A percentile compares a stretch with the other conserved stretches of the same genome.
phyloP scores from a whole-genome alignment of 2,113 vertebrate species.

The Anarrhichthys ocellatus region DNA sequence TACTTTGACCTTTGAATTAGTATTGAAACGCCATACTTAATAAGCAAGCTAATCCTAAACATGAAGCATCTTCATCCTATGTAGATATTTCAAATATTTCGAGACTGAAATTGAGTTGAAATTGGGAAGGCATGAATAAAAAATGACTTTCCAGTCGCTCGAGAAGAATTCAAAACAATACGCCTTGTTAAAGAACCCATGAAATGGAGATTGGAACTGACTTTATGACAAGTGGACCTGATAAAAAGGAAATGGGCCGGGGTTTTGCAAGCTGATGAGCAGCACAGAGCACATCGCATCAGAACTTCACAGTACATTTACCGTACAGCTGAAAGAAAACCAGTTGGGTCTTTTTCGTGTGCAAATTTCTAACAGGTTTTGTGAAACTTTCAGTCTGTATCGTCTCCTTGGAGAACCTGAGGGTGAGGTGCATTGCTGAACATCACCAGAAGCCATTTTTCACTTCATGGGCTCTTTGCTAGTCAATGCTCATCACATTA shows the following conservation, averaged over 20 bases:
- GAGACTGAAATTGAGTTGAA: constrained; percentile 42
- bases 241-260: constrained; percentile 55
- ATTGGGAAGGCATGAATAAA: constrained; percentile 39
- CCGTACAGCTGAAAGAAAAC: constrained; percentile 20
- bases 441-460: constrained; percentile 56
- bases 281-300: constrained; percentile 40
- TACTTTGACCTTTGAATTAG: constrained; percentile 10
- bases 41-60: neutral
- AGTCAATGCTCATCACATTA: constrained; percentile 67
- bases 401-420: constrained; percentile 29
- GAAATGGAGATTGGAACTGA: constrained; percentile 63
- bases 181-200: constrained; percentile 59
- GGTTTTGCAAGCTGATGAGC: constrained; percentile 48
- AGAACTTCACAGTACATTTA: constrained; percentile 57
- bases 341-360: constrained; percentile 1
- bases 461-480: constrained; percentile 55
- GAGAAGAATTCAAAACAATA: constrained; percentile 55
- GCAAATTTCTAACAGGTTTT: constrained; percentile 39
- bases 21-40: neutral
- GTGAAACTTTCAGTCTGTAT: constrained; percentile 45
- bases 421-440: constrained; percentile 25
- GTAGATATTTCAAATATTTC: constrained; percentile 13
- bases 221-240: constrained; percentile 59
- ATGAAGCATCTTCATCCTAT: neutral
- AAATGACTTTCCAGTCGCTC: constrained; percentile 40